These are phyloP conservation scores for Camptogramma bilineatum DNA, from an alignment of 2,888 invertebrate genomes.

Conservation along the genomic window DNA sequence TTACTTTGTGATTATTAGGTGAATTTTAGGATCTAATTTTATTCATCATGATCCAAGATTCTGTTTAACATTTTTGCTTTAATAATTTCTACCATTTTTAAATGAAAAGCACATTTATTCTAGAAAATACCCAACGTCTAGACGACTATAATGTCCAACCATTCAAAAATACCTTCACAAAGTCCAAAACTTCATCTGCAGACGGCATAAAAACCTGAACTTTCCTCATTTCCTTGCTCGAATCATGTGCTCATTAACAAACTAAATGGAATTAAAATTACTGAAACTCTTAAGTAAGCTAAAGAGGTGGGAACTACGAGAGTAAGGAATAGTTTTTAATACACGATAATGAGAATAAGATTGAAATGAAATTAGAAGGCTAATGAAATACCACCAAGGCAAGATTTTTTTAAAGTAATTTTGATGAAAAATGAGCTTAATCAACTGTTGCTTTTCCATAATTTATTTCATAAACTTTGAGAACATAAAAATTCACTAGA, in stretches of 20 bases:
- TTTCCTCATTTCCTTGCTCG: constrained; percentile 26
- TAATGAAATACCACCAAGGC: neutral
- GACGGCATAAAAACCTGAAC: constrained; percentile 23
- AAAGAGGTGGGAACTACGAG: constrained; percentile 32
- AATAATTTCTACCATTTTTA: too few species aligned
- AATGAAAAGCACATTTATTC: neutral
- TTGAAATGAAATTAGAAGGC: neutral
- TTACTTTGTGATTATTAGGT: too few species aligned
- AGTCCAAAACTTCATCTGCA: constrained; percentile 6
- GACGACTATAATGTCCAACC: constrained; percentile 20
- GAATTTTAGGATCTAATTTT: too few species aligned
- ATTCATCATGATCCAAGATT: too few species aligned
- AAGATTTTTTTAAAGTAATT: too few species aligned
- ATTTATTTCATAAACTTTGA: too few species aligned
- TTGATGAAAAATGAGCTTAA: too few species aligned
- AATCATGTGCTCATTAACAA: constrained; percentile 32
- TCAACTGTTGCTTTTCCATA: too few species aligned
- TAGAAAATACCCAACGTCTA: constrained; percentile 15
- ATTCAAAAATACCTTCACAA: constrained; percentile 19
- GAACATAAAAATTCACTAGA: too few species aligned
- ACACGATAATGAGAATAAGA: neutral
- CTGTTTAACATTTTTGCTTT: too few species aligned
- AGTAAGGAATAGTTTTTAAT: constrained; percentile 9
- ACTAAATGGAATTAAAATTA: constrained; percentile 30
- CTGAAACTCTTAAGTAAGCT: constrained; percentile 32